Evolutionary conservation across 2,888 invertebrate species (phyloP), one percentile per base, ranked within the genome.

Genomic region (Seladonia tumulorum): DNA sequence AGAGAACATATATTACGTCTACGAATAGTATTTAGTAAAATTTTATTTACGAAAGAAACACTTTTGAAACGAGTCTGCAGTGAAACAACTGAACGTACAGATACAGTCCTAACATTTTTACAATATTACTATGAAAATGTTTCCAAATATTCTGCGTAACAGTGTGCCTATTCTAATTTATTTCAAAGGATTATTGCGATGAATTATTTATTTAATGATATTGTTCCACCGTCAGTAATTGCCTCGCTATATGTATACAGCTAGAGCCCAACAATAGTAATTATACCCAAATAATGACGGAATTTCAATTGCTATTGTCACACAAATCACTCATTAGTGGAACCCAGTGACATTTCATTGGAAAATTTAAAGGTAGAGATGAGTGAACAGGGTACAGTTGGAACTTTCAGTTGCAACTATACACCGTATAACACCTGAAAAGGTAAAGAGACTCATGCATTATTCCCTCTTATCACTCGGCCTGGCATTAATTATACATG

Each of bases 401-500:
- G 29, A 63, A 71, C 35, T 72, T 49, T 53, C 29, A 5, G 25
- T 18, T 16, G 70, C 49, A 63, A 63, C 74, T 47, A n/a, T 22
- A 75, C 57, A n/a, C n/a, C 16, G 77, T 42, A 70, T 70, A 77
- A 77, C 45, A 60, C 35, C n/a, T 29, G 35, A 66, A 79, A 88
- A 86, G 80, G 75, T 70, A 42, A 71, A 71, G 83, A 45, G 63
- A 45, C 71, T 85, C 78, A 82, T 82, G 74, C 82, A 85, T 82
- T 57, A 76, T 80, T 76, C 76, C 35, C 25, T n/a, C 18, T 57
- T 79, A 66, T 81, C 77, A 72, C 76, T 63, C 72, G 74, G 39
- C 57, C 47, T 63, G 1, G 12, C 2, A 70, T 84, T 77, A 76
- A 89, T 88, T 87, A 87, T 89, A 85, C 79, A 85, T 87, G 57